Conservation (phyloP, 2,113 vertebrate species). For the Plotosus lineatus region DNA sequence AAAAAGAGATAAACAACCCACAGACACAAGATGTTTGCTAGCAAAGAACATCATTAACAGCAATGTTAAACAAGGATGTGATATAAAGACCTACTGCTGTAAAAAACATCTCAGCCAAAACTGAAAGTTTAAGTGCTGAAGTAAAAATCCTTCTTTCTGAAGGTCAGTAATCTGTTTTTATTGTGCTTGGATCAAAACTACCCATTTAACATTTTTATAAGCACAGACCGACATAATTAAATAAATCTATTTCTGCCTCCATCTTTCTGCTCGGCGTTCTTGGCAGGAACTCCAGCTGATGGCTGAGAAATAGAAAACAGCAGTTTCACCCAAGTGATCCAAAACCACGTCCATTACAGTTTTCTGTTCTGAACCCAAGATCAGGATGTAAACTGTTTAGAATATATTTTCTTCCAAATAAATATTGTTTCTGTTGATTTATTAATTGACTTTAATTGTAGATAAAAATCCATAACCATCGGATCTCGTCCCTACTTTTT, state of each 20-base stretch:
- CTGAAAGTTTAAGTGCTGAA: not conserved
- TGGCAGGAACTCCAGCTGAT: not conserved
- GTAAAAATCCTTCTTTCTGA: not conserved
- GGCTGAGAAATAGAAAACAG: not conserved
- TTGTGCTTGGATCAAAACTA: not conserved
- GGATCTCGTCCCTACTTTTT: too few species aligned
- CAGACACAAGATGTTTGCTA: too few species aligned
- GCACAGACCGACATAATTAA: not conserved
- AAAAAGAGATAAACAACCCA: too few species aligned
- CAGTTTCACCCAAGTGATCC: not conserved
- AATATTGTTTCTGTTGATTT: too few species aligned
- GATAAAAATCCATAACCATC: not conserved
- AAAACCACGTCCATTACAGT: not conserved
- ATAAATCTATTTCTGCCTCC: not conserved
- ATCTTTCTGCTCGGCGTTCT: not conserved
- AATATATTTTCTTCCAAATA: not conserved
- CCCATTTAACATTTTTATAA: slow-evolving; percentile 8
- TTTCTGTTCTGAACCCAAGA: not conserved
- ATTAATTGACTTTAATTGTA: not conserved
- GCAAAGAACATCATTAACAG: too few species aligned
- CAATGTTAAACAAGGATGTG: too few species aligned
- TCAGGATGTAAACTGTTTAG: not conserved
- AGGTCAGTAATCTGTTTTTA: not conserved
- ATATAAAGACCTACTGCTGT: too few species aligned
- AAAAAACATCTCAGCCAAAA: not conserved